Evolutionary conservation across 2,797 vertebrate species (phyloP).

Genomic region (Eurystomus glaucurus): DNA sequence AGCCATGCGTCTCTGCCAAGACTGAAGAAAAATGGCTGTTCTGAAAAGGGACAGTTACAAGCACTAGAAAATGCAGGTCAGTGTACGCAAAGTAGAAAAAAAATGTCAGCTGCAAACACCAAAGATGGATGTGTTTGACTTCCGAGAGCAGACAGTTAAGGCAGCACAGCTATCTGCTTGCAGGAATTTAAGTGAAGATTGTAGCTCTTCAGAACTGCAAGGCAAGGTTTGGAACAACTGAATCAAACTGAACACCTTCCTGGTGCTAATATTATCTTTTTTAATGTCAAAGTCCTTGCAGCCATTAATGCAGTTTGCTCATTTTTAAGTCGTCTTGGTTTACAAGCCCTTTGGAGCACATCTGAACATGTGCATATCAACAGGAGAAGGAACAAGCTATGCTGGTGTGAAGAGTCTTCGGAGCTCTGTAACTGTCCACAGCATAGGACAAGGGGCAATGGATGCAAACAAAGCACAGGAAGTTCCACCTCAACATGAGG

Average conservation of each 20-base stretch:
- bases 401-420: not conserved
- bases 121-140: not conserved
- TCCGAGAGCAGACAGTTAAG: not conserved
- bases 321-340: not conserved
- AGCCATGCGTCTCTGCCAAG: not conserved
- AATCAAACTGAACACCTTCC: not conserved
- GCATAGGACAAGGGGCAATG: too few species aligned
- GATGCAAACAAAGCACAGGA: too few species aligned
- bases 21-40: not conserved
- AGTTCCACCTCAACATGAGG: too few species aligned
- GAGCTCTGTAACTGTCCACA: not conserved
- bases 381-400: not conserved
- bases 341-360: not conserved
- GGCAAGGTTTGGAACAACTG: not conserved
- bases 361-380: accelerated
- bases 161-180: not conserved
- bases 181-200: not conserved
- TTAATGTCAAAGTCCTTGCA: not conserved
- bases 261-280: not conserved
- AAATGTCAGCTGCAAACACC: not conserved
- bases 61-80: not conserved
- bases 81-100: not conserved
- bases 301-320: not conserved
- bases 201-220: not conserved
- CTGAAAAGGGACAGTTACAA: not conserved